phyloP scores from a whole-genome alignment of 2,888 invertebrate genomes.

The Incurvaria masculella region DNA sequence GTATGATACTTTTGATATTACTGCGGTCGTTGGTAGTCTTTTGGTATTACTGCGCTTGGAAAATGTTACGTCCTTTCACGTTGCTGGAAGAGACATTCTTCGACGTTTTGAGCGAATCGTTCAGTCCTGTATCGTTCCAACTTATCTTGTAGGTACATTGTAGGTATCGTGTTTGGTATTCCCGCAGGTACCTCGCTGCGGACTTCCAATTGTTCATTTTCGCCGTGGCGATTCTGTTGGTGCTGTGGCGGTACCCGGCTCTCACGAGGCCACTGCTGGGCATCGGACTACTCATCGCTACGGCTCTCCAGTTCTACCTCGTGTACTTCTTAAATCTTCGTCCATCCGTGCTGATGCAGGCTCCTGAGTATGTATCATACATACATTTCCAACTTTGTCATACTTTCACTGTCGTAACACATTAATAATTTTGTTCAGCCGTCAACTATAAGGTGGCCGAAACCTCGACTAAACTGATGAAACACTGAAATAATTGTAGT shows the following conservation, averaged over 20 bases:
- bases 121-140: too few relatives aligned
- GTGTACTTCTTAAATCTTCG: conserved; percentile 39
- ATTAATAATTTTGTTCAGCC: neutral
- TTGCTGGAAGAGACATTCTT: neutral
- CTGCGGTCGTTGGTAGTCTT: neutral
- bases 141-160: neutral
- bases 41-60: neutral
- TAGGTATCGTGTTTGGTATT: conserved; percentile 10
- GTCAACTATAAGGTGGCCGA: neutral
- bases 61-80: neutral
- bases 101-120: conserved; percentile 16
- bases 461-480: neutral
- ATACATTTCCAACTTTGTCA: neutral
- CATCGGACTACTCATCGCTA: conserved; percentile 25
- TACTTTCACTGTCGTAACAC: neutral
- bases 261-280: conserved; percentile 23
- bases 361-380: conserved; percentile 37
- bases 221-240: conserved; percentile 33
- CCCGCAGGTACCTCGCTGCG: conserved; percentile 42
- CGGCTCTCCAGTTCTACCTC: conserved; percentile 20
- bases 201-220: conserved; percentile 45
- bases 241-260: conserved; percentile 21
- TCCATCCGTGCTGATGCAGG: conserved; percentile 32
- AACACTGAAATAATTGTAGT: neutral
- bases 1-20: neutral